A percentile compares a stretch with the other conserved stretches of the same genome.
These are phyloP conservation scores for Limnephilus marmoratus DNA, from an alignment of 2,888 invertebrate species.

Conservation along the genomic window DNA sequence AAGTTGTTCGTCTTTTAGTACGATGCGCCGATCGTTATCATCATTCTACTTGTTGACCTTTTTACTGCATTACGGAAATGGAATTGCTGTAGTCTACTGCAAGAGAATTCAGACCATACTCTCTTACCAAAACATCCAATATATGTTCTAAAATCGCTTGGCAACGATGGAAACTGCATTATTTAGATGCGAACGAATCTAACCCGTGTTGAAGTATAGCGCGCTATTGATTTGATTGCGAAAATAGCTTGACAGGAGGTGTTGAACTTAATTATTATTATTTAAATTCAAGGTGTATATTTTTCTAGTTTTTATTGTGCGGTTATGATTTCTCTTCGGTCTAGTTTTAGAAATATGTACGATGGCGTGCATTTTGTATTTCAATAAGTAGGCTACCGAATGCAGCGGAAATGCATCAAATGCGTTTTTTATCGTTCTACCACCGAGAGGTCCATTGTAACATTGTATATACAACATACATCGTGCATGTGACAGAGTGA, in stretches of 20 bases:
- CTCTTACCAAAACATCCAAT: neutral
- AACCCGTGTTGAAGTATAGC: neutral
- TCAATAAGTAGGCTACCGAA: neutral
- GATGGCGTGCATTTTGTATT: neutral
- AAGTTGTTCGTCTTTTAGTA: neutral
- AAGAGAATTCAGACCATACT: neutral
- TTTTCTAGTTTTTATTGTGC: neutral
- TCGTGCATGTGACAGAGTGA: too few relatives aligned
- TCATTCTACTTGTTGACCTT: neutral
- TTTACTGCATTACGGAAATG: constrained; percentile 2
- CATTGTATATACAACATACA: too few relatives aligned
- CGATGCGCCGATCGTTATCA: neutral
- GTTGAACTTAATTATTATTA: neutral
- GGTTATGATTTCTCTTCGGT: neutral
- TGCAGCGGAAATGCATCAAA: neutral
- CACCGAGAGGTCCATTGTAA: neutral
- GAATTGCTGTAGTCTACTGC: neutral
- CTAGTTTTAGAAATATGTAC: neutral
- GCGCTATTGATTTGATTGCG: neutral
- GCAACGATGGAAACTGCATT: neutral
- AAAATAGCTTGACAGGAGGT: neutral
- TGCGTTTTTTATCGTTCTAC: neutral
- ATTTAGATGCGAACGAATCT: neutral
- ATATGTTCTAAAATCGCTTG: neutral
- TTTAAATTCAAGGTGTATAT: neutral